Evolutionary conservation across 2,888 invertebrate genomes (phyloP), one percentile per base, ranked within the genome.

Genomic region (Ophioninae sp.): DNA sequence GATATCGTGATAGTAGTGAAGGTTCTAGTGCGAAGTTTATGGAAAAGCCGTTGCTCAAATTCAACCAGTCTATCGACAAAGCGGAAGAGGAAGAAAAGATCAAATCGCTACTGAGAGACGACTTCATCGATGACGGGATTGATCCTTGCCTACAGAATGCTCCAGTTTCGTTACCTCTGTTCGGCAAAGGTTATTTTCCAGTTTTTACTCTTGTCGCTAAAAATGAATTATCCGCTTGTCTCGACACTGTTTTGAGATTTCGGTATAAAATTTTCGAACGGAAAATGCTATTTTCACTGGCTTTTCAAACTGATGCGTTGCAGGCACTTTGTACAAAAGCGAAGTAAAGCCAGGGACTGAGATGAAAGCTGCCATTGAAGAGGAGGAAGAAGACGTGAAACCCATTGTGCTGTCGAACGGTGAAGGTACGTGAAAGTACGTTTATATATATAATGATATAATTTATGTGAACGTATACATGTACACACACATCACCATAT

Each of bases 51-150:
- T 89, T 90, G 88, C 85, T 92, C 61, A 89, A 91, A 74, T 87
- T 90, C 56, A 88, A 91, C 84, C 88, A 88, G 41, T 89, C 85
- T 23, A 74, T 91, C 37, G 86, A 93, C 82, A 92, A 92, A 86
- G 88, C 85, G 7, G 91, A 92, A 39, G 92, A 93, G 80, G 92
- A 92, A 44, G 88, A 89, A 80, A 91, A 90, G 83, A 83, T 93
- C 22, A 90, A 90, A 67, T 69, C 88, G 7, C 81, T 93, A n/a
- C 86, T 93, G 10, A 89, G 90, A 79, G 93, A 93, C 87, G 92
- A 93, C 87, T 92, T 93, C 75, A 87, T 92, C 13, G 93, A 92
- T 81, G 91, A 92, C 84, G 90, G 86, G 39, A 82, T 82, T 20
- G 82, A 86, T 20, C 88, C 90, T 30, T 80, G 88, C 73, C 64